phyloP scores from a whole-genome alignment of 1,140 invertebrate species.

The Drosophila punjabiensis region DNA sequence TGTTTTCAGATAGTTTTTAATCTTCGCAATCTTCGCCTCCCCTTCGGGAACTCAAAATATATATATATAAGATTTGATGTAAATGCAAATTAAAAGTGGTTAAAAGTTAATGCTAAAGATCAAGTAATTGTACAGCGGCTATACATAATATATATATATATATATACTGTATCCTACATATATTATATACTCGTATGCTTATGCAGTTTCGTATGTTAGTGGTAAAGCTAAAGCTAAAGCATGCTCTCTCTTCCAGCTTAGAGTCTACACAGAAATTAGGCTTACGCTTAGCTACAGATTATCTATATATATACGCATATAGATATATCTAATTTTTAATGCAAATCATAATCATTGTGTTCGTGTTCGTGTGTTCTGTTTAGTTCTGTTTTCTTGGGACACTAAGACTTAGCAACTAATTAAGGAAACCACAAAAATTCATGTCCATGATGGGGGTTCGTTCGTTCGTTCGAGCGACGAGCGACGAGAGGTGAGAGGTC shows the following conservation, averaged over 20 bases:
- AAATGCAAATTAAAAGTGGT: slow-evolving; percentile 57
- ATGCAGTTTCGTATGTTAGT: slow-evolving; percentile 46
- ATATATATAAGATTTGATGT: slow-evolving; percentile 34
- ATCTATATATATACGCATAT: slow-evolving; percentile 22
- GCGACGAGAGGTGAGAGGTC: slow-evolving; percentile 19
- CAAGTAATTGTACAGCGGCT: slow-evolving; percentile 41
- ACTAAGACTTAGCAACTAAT: slow-evolving; percentile 64
- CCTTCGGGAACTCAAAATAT: slow-evolving; percentile 25
- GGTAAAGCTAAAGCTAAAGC: slow-evolving; percentile 52
- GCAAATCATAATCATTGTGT: slow-evolving; percentile 47
- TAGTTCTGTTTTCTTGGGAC: slow-evolving; percentile 13
- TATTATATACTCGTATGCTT: slow-evolving; percentile 44
- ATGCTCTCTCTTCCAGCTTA: slow-evolving; percentile 43
- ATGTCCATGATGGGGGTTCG: slow-evolving; percentile 34
- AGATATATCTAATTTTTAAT: slow-evolving; percentile 36
- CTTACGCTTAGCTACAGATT: slow-evolving; percentile 41
- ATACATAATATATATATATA: slow-evolving; percentile 39
- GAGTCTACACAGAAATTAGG: slow-evolving; percentile 46
- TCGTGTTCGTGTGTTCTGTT: slow-evolving; percentile 19
- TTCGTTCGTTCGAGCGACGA: no score
- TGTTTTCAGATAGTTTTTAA: slow-evolving; percentile 38
- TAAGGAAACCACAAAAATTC: slow-evolving; percentile 78
- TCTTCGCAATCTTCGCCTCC: slow-evolving; percentile 29
- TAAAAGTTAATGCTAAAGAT: slow-evolving; percentile 49
- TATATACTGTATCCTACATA: slow-evolving; percentile 2